A percentile compares a stretch with the other conserved stretches of the same genome.
phyloP scores from a whole-genome alignment of 2,888 invertebrate species.

The Anthophora plumipes region DNA sequence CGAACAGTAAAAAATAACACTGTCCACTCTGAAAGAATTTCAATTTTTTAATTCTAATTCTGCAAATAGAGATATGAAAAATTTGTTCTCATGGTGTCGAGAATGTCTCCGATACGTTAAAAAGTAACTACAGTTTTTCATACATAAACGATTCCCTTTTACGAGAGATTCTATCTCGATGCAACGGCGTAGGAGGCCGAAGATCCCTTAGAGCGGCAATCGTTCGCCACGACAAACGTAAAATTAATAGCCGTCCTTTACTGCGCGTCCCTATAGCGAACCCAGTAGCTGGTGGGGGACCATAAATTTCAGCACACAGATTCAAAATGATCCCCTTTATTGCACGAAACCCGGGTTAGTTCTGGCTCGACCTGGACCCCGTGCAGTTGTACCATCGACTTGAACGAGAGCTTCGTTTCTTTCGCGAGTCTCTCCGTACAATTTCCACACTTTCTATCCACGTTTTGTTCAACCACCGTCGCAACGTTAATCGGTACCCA shows the following conservation, averaged over 20 bases:
- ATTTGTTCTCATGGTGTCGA: too few relatives aligned
- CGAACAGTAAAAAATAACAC: too few relatives aligned
- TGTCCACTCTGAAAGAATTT: too few relatives aligned
- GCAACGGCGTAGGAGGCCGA: neutral
- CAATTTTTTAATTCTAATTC: too few relatives aligned
- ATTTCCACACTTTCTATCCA: conserved; percentile 10
- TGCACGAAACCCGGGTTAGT: conserved; percentile 83
- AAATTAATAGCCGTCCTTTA: conserved; percentile 78
- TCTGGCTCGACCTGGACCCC: conserved; percentile 73
- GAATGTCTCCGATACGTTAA: too few relatives aligned
- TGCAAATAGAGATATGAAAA: too few relatives aligned
- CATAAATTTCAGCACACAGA: conserved; percentile 86
- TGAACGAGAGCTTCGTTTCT: conserved; percentile 37
- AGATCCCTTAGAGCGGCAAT: conserved; percentile 15
- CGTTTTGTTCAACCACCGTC: neutral
- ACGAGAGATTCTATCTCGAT: neutral
- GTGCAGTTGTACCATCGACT: conserved; percentile 71
- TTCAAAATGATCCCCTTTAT: conserved; percentile 86
- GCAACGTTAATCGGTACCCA: conserved; percentile 14
- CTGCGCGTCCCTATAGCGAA: conserved; percentile 65
- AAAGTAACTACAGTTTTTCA: too few relatives aligned
- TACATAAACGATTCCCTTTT: neutral
- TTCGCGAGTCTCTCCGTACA: neutral
- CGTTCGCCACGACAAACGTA: conserved; percentile 69
- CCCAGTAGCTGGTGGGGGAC: conserved; percentile 73